Evolutionary conservation across 2,113 vertebrate genomes (phyloP), one percentile per base, ranked within the genome.

Genomic region (Sphyrna mokarran): DNA sequence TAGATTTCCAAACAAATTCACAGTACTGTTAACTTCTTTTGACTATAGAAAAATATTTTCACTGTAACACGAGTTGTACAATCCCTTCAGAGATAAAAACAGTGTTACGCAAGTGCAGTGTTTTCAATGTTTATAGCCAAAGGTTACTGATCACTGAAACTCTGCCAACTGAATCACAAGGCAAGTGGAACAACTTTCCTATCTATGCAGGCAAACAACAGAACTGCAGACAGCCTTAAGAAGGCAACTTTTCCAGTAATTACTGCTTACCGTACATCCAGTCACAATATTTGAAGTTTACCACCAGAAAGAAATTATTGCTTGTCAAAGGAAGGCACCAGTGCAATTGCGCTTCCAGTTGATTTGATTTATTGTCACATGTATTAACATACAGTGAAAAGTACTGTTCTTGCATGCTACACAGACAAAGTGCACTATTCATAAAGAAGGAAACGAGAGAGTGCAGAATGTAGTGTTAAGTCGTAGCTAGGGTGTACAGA

Each of bases 151-250:
- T 95, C 94, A 72, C 94, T 95, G 94, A 72, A 95, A 8, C 43
- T 18, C 94, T 95, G 94, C 94, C 94, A 95, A 95, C 20, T 95
- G 94, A 95, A 95, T 95, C 94, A 95, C 69, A 95, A 95, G 23
- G 40, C 94, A 54, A 72, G 68, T 95, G 68, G 94, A 95, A 54
- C 94, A 95, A 76, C 69, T 72, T 95, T 48, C 69, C 40, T 72
- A 95, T 95, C 94, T 54, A 43, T 76, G 68, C 40, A 95, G 94
- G 66, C 68, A 95, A 95, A 76, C 91, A 94, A 43, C 69, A 95
- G 33, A 95, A 48, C 40, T 72, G 40, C 94, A 95, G 94, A 40
- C 37, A 43, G 94, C 94, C 68, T 72, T 48, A 43, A 72, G 70
- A 72, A 54, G 89, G 26, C 63, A 29, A 40, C 40, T 48, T 72